Conservation (phyloP, 37 sponge, comb jelly and placozoan species). For the Hexactinellida sp. region DNA sequence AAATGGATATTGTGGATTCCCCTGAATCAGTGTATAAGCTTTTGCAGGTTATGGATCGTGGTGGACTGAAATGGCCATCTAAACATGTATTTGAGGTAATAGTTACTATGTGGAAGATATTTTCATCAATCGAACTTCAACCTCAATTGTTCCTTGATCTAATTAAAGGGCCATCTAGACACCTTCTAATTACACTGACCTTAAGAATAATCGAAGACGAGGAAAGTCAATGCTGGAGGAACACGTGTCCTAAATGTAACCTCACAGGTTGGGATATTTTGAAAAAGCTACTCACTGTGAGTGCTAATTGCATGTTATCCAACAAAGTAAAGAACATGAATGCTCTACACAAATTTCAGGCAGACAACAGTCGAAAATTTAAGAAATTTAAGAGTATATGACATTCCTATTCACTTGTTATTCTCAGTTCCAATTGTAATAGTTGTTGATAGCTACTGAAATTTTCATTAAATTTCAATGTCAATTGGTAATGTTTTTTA, state of each 20-base stretch:
- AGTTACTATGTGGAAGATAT: not conserved
- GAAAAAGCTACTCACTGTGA: not conserved
- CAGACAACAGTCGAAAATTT: not conserved
- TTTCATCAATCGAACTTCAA: not conserved
- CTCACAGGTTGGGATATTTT: not conserved
- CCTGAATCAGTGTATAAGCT: not conserved
- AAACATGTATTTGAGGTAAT: not conserved
- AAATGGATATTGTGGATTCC: not conserved
- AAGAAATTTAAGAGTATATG: conserved; percentile 4
- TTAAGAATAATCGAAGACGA: not conserved
- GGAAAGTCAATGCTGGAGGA: not conserved
- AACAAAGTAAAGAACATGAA: conserved; percentile 3
- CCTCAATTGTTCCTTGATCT: not conserved
- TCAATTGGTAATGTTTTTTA: too few relatives aligned
- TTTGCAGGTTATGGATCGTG: not conserved
- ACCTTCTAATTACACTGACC: not conserved
- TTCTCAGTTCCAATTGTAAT: too few relatives aligned
- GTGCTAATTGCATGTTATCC: not conserved
- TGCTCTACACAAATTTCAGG: not conserved
- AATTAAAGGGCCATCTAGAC: not conserved
- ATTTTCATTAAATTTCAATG: too few relatives aligned
- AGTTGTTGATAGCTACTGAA: too few relatives aligned
- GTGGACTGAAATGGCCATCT: conserved; percentile 11
- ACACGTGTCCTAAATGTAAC: not conserved
- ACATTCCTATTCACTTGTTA: too few relatives aligned